These are phyloP conservation scores for Phymatocera aterrima DNA, from an alignment of 2,888 invertebrate species.

Conservation along the genomic window DNA sequence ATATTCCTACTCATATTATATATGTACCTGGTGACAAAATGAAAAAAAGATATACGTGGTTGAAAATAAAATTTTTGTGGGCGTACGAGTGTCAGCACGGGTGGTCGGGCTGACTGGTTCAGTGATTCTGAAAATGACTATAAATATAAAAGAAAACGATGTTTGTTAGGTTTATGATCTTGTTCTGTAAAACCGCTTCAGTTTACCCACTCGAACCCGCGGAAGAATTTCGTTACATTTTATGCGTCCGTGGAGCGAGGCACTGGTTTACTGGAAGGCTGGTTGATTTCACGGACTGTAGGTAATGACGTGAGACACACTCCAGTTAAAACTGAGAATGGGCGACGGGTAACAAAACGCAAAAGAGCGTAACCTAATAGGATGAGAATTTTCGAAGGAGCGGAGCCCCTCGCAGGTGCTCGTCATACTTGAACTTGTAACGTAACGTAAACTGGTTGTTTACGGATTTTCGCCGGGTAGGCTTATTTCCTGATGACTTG, in stretches of 20 bases:
- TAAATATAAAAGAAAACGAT: slow-evolving; percentile 30
- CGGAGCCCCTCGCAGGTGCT: background rate
- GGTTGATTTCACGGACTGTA: slow-evolving; percentile 4
- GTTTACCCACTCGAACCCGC: background rate
- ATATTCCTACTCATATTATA: too few species aligned
- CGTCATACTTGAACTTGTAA: too few species aligned
- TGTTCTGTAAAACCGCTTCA: slow-evolving; percentile 9
- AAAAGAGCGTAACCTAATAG: slow-evolving; percentile 13
- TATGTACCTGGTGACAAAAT: too few species aligned
- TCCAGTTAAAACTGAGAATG: slow-evolving; percentile 4
- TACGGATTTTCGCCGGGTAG: background rate
- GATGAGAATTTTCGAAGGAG: background rate
- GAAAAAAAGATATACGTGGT: background rate
- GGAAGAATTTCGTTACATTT: slow-evolving; percentile 28
- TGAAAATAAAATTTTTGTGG: background rate
- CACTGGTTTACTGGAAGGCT: slow-evolving; percentile 7
- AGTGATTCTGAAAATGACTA: slow-evolving; percentile 26
- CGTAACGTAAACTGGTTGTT: background rate
- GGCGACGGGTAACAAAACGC: background rate
- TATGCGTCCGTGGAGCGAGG: slow-evolving; percentile 3
- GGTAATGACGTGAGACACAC: slow-evolving; percentile 21
- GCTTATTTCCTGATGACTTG: background rate
- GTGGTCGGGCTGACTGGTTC: slow-evolving; percentile 15
- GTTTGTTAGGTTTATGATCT: slow-evolving; percentile 35
- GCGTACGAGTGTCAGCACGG: background rate